These are phyloP conservation scores for Bovichtus diacanthus DNA, from an alignment of 2,797 vertebrate species.

Conservation along the genomic window DNA sequence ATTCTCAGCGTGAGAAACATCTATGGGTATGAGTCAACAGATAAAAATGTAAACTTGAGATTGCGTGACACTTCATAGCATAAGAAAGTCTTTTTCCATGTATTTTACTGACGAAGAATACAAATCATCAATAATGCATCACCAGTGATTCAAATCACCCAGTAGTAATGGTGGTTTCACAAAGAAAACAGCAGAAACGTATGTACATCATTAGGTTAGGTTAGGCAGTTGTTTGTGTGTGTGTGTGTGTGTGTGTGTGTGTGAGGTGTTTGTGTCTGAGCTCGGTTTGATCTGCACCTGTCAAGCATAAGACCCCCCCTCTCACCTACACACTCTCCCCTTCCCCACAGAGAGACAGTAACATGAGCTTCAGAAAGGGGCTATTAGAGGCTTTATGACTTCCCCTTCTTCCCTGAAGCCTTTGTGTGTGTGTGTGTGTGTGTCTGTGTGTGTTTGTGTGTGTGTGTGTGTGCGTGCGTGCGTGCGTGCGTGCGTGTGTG, in stretches of 20 bases:
- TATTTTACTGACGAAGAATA: background rate
- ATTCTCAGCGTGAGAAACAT: background rate
- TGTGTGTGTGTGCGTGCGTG: constrained; percentile 51
- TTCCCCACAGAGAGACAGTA: constrained; percentile 43
- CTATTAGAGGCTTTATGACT: constrained; percentile 84
- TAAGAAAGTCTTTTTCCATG: background rate
- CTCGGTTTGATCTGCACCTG: constrained; percentile 70
- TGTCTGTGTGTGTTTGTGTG: constrained; percentile 9
- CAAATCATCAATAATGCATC: background rate
- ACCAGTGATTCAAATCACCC: background rate
- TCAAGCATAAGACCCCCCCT: constrained; percentile 35
- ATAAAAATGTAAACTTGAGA: background rate
- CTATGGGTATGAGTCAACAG: background rate
- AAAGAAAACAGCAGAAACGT: background rate
- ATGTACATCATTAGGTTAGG: background rate
- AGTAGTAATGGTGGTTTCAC: background rate
- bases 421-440: constrained; percentile 51
- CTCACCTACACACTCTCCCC: background rate
- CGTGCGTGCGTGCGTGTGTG: constrained; percentile 49
- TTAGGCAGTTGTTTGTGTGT: background rate
- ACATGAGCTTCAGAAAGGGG: constrained; percentile 65
- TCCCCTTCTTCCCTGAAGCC: constrained; percentile 72
- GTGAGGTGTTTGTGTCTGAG: constrained; percentile 29
- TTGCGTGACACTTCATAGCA: background rate
- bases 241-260: constrained; percentile 1